These are phyloP conservation scores for Taurulus bubalis DNA, from an alignment of 2,113 vertebrate genomes.

Conservation along the genomic window DNA sequence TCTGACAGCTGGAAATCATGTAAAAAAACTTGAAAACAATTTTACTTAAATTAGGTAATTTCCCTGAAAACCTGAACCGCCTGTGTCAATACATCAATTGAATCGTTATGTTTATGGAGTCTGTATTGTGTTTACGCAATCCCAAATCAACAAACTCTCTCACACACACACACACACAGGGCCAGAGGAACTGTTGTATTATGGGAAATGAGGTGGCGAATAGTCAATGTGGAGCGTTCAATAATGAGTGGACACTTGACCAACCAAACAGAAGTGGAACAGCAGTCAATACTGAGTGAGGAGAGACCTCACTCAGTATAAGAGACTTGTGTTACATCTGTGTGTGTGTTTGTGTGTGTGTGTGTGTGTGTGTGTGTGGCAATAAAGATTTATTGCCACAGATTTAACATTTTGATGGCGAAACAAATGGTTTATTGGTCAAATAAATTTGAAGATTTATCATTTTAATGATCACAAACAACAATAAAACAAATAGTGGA, in stretches of 20 bases:
- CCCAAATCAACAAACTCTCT: too few species aligned
- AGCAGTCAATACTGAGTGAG: constrained; percentile 20
- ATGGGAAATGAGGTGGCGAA: constrained; percentile 2
- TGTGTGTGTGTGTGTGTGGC: neutral
- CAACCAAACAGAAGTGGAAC: constrained; percentile 26
- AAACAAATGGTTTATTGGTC: neutral
- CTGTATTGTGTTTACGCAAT: too few species aligned
- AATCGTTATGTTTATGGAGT: too few species aligned
- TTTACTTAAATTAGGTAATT: too few species aligned
- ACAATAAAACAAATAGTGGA: neutral
- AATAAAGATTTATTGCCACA: too few species aligned
- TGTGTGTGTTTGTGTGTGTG: constrained; percentile 7
- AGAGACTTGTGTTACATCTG: neutral
- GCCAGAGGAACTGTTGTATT: neutral
- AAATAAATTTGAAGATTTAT: neutral
- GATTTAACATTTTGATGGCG: neutral
- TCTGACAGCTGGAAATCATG: too few species aligned
- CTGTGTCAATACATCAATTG: neutral
- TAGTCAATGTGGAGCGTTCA: constrained; percentile 24
- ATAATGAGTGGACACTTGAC: constrained; percentile 46
- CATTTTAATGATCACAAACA: neutral
- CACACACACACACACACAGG: neutral
- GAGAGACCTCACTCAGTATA: neutral
- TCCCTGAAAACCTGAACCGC: neutral
- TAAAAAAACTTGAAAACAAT: too few species aligned